phyloP scores from a whole-genome alignment of 2,113 vertebrate species.

The Cyanoliseus patagonus region DNA sequence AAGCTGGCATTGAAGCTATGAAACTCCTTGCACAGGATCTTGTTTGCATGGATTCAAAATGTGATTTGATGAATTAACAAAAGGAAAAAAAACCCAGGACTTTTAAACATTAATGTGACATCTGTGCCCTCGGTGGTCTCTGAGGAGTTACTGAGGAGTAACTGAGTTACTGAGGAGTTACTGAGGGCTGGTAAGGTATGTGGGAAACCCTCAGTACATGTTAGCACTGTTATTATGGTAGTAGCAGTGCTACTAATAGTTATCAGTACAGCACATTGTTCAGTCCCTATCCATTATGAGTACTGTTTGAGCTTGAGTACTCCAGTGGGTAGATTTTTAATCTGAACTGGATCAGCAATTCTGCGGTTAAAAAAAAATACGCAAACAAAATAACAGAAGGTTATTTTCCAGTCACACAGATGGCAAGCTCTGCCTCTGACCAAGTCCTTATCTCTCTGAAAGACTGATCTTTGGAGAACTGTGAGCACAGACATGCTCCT shows the following conservation, averaged over 20 bases:
- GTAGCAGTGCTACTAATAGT: background rate
- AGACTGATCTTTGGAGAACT: background rate
- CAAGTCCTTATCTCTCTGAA: background rate
- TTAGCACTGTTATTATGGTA: background rate
- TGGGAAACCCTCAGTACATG: background rate
- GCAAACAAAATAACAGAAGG: background rate
- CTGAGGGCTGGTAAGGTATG: background rate
- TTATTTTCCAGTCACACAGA: background rate
- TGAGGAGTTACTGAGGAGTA: background rate
- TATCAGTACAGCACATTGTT: background rate
- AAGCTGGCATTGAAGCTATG: background rate
- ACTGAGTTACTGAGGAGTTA: background rate
- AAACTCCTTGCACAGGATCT: background rate
- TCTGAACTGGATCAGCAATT: background rate
- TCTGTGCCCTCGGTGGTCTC: background rate
- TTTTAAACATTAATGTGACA: background rate
- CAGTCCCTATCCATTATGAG: rapidly evolving
- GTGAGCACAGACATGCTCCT: background rate
- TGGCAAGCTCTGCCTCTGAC: background rate
- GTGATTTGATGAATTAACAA: background rate
- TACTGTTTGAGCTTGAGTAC: background rate
- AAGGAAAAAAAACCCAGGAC: background rate
- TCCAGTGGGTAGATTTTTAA: background rate
- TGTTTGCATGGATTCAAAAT: background rate
- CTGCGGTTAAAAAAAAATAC: background rate